Conservation (phyloP, 2,797 vertebrate genomes). For the Tapera naevia region DNA sequence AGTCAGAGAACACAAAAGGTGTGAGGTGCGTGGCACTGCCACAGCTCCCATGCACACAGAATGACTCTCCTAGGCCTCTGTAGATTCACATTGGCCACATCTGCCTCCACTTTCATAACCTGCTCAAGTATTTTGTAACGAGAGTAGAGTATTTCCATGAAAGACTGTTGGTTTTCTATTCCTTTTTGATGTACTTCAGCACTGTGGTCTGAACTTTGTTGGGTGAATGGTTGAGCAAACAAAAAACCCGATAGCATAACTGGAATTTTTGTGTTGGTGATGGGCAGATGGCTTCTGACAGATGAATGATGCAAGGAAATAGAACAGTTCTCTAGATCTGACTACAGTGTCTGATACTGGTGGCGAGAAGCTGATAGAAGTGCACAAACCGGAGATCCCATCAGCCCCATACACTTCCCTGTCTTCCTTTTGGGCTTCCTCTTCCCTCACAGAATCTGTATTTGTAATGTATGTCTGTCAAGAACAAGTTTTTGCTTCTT, state of each 20-base stretch:
- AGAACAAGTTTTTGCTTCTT: neutral
- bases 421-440: neutral
- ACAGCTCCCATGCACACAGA: neutral
- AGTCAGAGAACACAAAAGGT: neutral
- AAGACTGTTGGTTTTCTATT: neutral
- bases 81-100: neutral
- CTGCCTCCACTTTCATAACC: neutral
- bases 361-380: neutral
- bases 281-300: neutral
- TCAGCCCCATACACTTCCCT: neutral
- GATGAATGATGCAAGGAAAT: neutral
- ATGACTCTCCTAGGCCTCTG: neutral
- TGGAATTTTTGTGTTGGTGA: neutral
- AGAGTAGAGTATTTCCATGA: neutral
- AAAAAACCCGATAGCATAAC: fast-evolving
- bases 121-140: neutral
- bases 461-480: neutral
- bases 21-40: neutral
- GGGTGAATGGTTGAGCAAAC: neutral
- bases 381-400: neutral
- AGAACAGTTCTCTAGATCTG: neutral
- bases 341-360: neutral
- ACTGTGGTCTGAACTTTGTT: neutral
- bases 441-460: neutral
- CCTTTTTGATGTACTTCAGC: neutral